phyloP scores from a whole-genome alignment of 1,140 invertebrate genomes.

The Drosophila varians region DNA sequence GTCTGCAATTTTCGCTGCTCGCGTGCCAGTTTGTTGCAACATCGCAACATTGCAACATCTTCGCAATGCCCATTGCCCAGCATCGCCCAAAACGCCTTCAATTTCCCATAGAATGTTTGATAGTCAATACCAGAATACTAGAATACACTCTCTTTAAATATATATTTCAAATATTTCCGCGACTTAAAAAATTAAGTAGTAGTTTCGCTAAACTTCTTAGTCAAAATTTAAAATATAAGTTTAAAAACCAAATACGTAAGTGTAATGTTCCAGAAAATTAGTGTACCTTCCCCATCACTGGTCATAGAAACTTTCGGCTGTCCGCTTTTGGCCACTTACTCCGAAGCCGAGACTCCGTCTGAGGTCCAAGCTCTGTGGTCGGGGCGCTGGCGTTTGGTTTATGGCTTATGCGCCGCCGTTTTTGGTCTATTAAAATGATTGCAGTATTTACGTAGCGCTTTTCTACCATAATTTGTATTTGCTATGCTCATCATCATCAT shows the following conservation, averaged over 20 bases:
- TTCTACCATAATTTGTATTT: conserved; percentile 80
- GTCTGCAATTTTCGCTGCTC: conserved; percentile 65
- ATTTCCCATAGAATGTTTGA: conserved; percentile 56
- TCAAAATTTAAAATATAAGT: too few species aligned
- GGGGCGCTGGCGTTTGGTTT: conserved; percentile 70
- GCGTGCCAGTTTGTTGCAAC: conserved; percentile 64
- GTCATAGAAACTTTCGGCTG: conserved; percentile 23
- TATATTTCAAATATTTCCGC: not conserved
- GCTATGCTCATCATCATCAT: conserved; percentile 74
- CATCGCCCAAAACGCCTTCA: conserved; percentile 58
- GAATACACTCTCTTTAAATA: not conserved
- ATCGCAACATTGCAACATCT: conserved; percentile 24
- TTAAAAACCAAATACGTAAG: not conserved
- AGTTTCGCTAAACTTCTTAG: too few species aligned
- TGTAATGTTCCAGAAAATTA: not conserved
- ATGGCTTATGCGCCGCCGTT: conserved; percentile 80
- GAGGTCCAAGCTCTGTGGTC: conserved; percentile 11
- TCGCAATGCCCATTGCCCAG: conserved; percentile 35
- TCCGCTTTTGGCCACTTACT: conserved; percentile 30
- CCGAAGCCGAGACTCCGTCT: conserved; percentile 12
- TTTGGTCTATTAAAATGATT: conserved; percentile 83
- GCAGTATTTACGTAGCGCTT: conserved; percentile 81
- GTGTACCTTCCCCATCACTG: not conserved
- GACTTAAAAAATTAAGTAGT: too few species aligned
- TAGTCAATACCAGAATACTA: not conserved